phyloP scores from a whole-genome alignment of 2,888 invertebrate genomes.

The Acanthosoma haemorrhoidale region DNA sequence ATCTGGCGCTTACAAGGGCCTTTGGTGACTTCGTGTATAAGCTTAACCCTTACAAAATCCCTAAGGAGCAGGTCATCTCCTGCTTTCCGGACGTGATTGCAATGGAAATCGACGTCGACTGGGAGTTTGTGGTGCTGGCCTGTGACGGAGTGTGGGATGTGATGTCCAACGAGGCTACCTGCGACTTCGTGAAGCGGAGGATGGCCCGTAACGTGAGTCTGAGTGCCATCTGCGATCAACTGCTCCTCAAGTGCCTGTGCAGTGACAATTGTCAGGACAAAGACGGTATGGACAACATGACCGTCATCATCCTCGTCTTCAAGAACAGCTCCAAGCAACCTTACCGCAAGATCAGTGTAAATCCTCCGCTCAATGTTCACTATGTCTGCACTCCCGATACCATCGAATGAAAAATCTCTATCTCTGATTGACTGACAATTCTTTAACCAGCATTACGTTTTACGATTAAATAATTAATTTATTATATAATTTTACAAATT shows the following conservation, averaged over 20 bases:
- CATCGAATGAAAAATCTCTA: too few relatives aligned
- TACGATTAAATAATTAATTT: too few relatives aligned
- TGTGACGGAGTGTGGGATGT: constrained; percentile 99
- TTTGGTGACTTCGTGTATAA: constrained; percentile 35
- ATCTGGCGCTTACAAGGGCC: constrained; percentile 33
- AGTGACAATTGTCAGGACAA: constrained; percentile 90
- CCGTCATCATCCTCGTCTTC: constrained; percentile 70
- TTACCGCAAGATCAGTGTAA: too few relatives aligned
- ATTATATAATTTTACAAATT: too few relatives aligned
- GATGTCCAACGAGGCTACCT: constrained; percentile 86
- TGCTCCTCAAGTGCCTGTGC: constrained; percentile 89
- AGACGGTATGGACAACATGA: constrained; percentile 98
- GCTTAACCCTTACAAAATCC: constrained; percentile 1
- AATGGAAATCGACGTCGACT: constrained; percentile 73
- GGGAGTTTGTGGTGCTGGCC: constrained; percentile 94
- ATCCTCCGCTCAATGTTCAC: too few relatives aligned
- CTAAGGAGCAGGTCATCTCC: constrained; percentile 70
- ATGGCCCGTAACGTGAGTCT: constrained; percentile 78
- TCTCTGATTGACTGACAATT: too few relatives aligned
- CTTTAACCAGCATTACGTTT: too few relatives aligned
- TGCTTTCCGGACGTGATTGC: constrained; percentile 81
- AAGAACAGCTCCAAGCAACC: too few relatives aligned
- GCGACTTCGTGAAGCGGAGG: constrained; percentile 78
- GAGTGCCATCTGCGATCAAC: constrained; percentile 87
- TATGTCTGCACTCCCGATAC: too few relatives aligned